Base-by-base conservation (phyloP, 2,113 vertebrate species). In the Brachyhypopomus occidentalis region DNA sequence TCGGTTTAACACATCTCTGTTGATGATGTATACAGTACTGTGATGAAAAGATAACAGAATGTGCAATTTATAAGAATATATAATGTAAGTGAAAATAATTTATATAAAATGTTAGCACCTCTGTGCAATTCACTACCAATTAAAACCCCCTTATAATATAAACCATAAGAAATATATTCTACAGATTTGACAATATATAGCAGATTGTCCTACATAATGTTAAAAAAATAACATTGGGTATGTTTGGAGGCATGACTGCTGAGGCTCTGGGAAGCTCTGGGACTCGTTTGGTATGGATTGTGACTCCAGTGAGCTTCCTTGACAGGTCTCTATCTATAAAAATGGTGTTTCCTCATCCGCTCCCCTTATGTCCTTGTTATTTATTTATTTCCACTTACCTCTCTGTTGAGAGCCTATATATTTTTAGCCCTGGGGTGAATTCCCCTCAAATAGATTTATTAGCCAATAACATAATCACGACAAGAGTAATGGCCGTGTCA, bases 391-490 rank as follows among this genome's bases (percentile, higher is more conserved):
- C 48, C 48, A 72, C 67, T 85, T 85, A 38, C n/a, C 25, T 86
- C 25, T 86, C 81, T 88, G 89, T 86, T 81, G 86, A 91, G 86
- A 89, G 84, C 84, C 87, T 87, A 87, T 78, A 88, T 91, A 60
- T 91, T 81, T 89, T 84, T 81, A 81, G 82, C 86, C 86, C 78
- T 0, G 72, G 87, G 87, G 84, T 83, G 88, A 25, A 84, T 84
- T 87, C 86, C 88, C 85, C 87, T 55, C 23, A 87, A 88, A 89
- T 87, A 89, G 87, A 92, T 91, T 92, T 91, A 92, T 92, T 90
- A 90, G 89, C 84, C 88, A 92, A 90, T 92, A 91, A 85, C 75
- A 69, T 90, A 92, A 92, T 92, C 84, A 90, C 85, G 84, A 90
- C 55, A 88, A 84, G 86, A 80, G 84, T 92, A 91, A 93, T 92